Evolutionary conservation across 2,797 vertebrate genomes (phyloP).

Genomic region (Gambusia yucatana): DNA sequence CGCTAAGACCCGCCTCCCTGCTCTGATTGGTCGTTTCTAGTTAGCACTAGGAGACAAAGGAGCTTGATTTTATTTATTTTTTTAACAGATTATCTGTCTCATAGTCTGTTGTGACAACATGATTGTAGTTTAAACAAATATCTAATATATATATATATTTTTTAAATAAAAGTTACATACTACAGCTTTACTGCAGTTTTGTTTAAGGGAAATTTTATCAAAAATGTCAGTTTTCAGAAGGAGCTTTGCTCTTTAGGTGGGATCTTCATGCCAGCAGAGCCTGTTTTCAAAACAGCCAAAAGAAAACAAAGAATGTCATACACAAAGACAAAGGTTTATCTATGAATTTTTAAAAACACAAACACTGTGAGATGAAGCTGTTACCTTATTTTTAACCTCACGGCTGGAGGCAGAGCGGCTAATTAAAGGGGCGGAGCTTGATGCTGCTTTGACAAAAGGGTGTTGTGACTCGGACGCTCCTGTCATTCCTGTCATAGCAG

Average conservation of each 20-base stretch:
- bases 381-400: slow-evolving; percentile 20
- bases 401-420: slow-evolving; percentile 15
- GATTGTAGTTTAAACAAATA: too few relatives aligned
- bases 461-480: slow-evolving; percentile 49
- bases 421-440: slow-evolving; percentile 43
- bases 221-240: not conserved
- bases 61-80: too few relatives aligned
- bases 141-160: too few relatives aligned
- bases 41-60: too few relatives aligned
- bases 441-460: slow-evolving; percentile 24
- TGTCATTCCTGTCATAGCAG: slow-evolving; percentile 64
- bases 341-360: not conserved
- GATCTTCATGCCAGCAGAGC: slow-evolving; percentile 2
- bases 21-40: too few relatives aligned
- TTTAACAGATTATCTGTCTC: too few relatives aligned
- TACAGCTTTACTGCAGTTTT: not conserved
- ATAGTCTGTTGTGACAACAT: too few relatives aligned
- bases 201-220: not conserved
- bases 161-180: too few relatives aligned
- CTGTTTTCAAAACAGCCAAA: slow-evolving; percentile 14
- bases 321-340: not conserved
- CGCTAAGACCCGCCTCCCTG: too few relatives aligned
- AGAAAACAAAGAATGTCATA: not conserved
- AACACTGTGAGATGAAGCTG: slow-evolving; percentile 2
- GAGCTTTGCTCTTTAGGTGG: not conserved